Conservation (phyloP, 2,113 vertebrate species). For the Macquaria ambigua region DNA sequence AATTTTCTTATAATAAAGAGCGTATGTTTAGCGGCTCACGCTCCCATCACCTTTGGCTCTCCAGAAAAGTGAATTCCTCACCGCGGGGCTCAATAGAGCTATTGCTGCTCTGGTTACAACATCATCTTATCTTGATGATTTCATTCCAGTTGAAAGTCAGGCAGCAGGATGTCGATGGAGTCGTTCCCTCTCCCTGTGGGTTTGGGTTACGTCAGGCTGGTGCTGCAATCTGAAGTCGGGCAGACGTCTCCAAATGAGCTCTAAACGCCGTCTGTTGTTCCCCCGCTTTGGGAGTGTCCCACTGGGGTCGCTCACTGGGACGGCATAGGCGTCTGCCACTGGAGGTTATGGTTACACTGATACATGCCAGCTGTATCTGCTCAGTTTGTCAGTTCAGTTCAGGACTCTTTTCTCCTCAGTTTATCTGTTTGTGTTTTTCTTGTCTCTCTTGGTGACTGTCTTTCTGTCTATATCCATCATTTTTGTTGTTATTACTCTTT, state of each 20-base stretch:
- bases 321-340: conserved; percentile 3
- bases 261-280: conserved; percentile 55
- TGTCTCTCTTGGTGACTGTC: neutral
- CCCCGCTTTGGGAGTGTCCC: conserved; percentile 49
- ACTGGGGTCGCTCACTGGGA: conserved; percentile 36
- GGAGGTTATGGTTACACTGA: conserved; percentile 22
- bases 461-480: neutral
- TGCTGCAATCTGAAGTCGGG: conserved; percentile 33
- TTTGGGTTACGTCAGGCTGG: conserved; percentile 40
- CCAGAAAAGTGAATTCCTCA: neutral
- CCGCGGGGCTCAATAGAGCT: neutral
- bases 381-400: conserved; percentile 21
- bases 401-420: neutral
- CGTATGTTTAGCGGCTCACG: neutral
- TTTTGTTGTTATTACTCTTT: neutral
- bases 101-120: neutral
- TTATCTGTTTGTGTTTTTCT: conserved; percentile 7
- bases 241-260: conserved; percentile 55
- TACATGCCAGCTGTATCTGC: conserved; percentile 40
- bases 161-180: conserved; percentile 33
- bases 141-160: conserved; percentile 23
- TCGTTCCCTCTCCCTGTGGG: conserved; percentile 32
- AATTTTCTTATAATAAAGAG: neutral
- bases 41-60: neutral
- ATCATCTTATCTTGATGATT: conserved; percentile 13